Evolutionary conservation across 2,113 vertebrate species (phyloP).

Genomic region (Semicossyphus pulcher): DNA sequence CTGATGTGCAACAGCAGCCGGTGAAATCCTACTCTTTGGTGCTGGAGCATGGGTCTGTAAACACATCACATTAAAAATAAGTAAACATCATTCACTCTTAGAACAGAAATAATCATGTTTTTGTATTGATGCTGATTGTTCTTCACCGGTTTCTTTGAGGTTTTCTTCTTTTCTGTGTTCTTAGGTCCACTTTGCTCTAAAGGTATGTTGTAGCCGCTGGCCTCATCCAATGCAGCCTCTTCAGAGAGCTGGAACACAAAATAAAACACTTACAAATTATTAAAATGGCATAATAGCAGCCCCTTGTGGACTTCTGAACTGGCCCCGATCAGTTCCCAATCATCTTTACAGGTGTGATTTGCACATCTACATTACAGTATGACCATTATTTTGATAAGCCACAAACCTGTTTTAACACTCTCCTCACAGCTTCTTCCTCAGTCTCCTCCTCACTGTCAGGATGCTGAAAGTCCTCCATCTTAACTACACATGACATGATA

Average conservation of each 20-base stretch:
- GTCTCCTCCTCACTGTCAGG: slow-evolving; percentile 94
- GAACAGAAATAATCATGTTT: background rate
- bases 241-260: slow-evolving; percentile 87
- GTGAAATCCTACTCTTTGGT: slow-evolving; percentile 54
- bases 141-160: slow-evolving; percentile 67
- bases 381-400: background rate
- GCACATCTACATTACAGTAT: background rate
- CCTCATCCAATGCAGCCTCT: slow-evolving; percentile 91
- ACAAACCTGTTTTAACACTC: slow-evolving; percentile 90
- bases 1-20: slow-evolving; percentile 45
- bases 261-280: slow-evolving; percentile 37
- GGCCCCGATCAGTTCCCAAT: background rate
- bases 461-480: slow-evolving; percentile 83
- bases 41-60: slow-evolving; percentile 38
- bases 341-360: background rate
- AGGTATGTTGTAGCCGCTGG: slow-evolving; percentile 95
- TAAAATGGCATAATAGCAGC: slow-evolving; percentile 61
- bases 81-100: background rate
- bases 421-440: slow-evolving; percentile 88
- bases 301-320: slow-evolving; percentile 54
- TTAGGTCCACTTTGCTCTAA: slow-evolving; percentile 78
- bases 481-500: slow-evolving; percentile 81
- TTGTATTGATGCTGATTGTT: background rate
- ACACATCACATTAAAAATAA: background rate
- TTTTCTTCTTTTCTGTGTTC: slow-evolving; percentile 70